Evolutionary conservation across 2,888 invertebrate genomes (phyloP).

Genomic region (Luffia ferchaultella): DNA sequence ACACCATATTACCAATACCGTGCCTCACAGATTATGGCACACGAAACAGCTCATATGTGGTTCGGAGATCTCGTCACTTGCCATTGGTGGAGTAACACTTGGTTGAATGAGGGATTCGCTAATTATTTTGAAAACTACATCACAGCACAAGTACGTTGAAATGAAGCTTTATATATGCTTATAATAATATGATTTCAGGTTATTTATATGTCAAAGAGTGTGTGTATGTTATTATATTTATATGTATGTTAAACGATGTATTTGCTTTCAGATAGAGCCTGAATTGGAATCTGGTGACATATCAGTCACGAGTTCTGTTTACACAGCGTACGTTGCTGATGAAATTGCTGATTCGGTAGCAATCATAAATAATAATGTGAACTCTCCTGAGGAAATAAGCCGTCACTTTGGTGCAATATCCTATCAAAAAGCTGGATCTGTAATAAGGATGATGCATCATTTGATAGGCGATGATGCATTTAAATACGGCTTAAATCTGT

Average conservation of each 20-base stretch:
- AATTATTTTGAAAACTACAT: slow-evolving; percentile 77
- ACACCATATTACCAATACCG: slow-evolving; percentile 57
- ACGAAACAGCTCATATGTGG: slow-evolving; percentile 87
- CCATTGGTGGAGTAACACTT: slow-evolving; percentile 79
- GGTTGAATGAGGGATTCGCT: slow-evolving; percentile 78
- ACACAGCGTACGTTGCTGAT: slow-evolving; percentile 69
- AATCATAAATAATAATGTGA: slow-evolving; percentile 63
- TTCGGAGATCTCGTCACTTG: slow-evolving; percentile 81
- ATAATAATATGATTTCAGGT: too few species aligned
- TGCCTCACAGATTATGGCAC: slow-evolving; percentile 70
- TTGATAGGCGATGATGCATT: slow-evolving; percentile 42
- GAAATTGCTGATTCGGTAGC: slow-evolving; percentile 54
- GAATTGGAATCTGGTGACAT: slow-evolving; percentile 70
- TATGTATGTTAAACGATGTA: too few species aligned
- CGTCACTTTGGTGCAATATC: slow-evolving; percentile 72
- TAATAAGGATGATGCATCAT: slow-evolving; percentile 56
- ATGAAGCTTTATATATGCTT: too few species aligned
- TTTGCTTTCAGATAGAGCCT: slow-evolving; percentile 70
- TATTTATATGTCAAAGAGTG: too few species aligned
- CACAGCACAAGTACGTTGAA: slow-evolving; percentile 29
- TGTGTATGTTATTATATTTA: too few species aligned
- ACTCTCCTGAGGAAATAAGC: slow-evolving; percentile 68
- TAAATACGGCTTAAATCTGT: slow-evolving; percentile 28
- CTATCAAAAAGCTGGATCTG: slow-evolving; percentile 71
- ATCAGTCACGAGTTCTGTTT: slow-evolving; percentile 70